Conservation (phyloP, 1,140 invertebrate genomes). For the Atta cephalotes region DNA sequence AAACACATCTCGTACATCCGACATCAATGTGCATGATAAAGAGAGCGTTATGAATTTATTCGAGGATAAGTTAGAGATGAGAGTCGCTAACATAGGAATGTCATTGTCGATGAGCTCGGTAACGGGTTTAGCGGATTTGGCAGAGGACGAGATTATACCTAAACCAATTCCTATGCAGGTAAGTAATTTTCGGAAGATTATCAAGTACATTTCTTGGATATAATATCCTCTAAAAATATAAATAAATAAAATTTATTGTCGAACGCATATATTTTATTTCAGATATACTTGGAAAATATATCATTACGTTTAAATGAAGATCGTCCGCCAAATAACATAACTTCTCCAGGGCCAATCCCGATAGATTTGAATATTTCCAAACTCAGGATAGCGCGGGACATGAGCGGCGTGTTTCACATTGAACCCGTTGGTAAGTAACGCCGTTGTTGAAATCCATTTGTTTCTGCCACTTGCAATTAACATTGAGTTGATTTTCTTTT, state of each 20-base stretch:
- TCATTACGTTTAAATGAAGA: slow-evolving; percentile 92
- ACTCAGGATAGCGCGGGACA: slow-evolving; percentile 89
- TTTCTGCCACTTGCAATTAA: slow-evolving; percentile 80
- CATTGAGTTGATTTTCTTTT: slow-evolving; percentile 54
- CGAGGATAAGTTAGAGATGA: slow-evolving; percentile 87
- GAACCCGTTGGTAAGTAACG: slow-evolving; percentile 86
- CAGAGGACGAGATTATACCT: slow-evolving; percentile 94
- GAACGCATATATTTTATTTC: slow-evolving; percentile 68
- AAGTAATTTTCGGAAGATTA: slow-evolving; percentile 61
- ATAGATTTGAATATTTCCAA: slow-evolving; percentile 91
- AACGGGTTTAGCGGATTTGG: slow-evolving; percentile 91
- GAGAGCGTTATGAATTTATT: slow-evolving; percentile 80
- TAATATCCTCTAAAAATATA: not conserved
- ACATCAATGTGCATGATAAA: slow-evolving; percentile 80
- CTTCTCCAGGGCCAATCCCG: slow-evolving; percentile 93
- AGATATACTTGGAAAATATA: slow-evolving; percentile 91
- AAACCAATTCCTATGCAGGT: slow-evolving; percentile 93
- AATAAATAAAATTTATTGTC: not conserved
- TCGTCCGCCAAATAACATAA: slow-evolving; percentile 92
- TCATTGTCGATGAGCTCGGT: slow-evolving; percentile 93
- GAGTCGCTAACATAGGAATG: slow-evolving; percentile 89
- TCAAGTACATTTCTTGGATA: not conserved
- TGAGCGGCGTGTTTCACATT: slow-evolving; percentile 91
- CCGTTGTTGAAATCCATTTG: slow-evolving; percentile 30
- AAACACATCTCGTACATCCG: not conserved